These are phyloP conservation scores for Rhynchonycteris naso DNA, from an alignment of 2,797 vertebrate genomes.

Conservation along the genomic window DNA sequence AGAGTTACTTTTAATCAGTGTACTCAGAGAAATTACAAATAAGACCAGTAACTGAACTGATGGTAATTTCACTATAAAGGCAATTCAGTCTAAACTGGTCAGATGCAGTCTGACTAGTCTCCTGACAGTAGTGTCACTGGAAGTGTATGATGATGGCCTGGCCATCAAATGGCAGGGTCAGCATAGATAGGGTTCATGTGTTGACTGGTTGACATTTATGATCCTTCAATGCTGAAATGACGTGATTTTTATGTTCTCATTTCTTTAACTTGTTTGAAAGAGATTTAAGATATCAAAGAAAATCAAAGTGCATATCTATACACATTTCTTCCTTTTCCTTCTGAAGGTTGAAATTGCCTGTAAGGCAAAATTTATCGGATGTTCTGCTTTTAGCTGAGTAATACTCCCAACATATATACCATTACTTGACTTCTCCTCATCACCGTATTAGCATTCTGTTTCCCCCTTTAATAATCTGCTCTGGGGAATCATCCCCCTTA, in stretches of 20 bases:
- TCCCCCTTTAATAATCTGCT: neutral
- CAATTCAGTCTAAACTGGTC: neutral
- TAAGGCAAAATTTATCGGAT: conserved; percentile 48
- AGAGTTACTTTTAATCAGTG: neutral
- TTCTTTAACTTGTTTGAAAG: conserved; percentile 22
- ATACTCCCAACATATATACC: neutral
- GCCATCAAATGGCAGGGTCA: fast-evolving
- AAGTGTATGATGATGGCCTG: neutral
- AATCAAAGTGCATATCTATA: neutral
- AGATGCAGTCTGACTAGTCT: neutral
- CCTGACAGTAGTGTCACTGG: neutral
- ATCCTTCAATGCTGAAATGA: neutral
- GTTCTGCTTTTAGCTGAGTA: neutral
- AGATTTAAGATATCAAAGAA: conserved; percentile 36
- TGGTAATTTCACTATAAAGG: neutral
- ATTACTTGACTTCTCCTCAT: neutral
- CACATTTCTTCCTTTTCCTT: conserved; percentile 30
- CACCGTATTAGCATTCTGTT: neutral
- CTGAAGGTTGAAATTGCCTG: neutral
- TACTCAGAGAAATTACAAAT: neutral
- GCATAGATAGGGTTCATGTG: neutral
- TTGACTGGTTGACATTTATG: neutral
- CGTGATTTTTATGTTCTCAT: neutral
- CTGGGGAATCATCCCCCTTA: neutral
- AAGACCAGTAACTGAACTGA: neutral